Percentiles rank a stretch among this genome's conserved stretches.
These are phyloP conservation scores for Brachyopa scutellaris DNA, from an alignment of 2,888 invertebrate species.

Conservation along the genomic window DNA sequence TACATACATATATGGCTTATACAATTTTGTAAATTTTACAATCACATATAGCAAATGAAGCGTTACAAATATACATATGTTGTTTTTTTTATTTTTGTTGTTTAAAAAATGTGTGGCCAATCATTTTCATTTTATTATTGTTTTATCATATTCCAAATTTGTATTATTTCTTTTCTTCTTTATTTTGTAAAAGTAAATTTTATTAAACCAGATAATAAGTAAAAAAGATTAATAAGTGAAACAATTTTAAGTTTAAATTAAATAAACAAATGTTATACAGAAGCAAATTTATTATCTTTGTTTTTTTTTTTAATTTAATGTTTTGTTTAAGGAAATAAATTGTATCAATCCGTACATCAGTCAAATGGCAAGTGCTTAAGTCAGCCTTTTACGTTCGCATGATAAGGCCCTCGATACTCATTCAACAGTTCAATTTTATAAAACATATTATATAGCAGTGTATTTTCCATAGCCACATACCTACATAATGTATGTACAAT, in stretches of 20 bases:
- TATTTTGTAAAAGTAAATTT: constrained; percentile 42
- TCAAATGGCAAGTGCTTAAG: too few species aligned
- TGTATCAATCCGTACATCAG: too few species aligned
- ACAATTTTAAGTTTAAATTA: constrained; percentile 48
- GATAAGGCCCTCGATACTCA: too few species aligned
- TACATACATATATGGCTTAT: background rate
- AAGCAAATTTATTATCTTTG: constrained; percentile 22
- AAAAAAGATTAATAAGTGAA: constrained; percentile 5
- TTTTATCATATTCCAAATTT: constrained; percentile 48
- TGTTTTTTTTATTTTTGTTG: constrained; percentile 26
- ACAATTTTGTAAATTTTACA: constrained; percentile 49
- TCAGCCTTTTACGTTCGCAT: too few species aligned
- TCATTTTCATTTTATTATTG: constrained; percentile 31
- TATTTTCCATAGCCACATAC: too few species aligned
- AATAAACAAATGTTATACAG: constrained; percentile 59
- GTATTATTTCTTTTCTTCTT: constrained; percentile 52
- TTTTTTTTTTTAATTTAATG: constrained; percentile 21
- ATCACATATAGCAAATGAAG: constrained; percentile 23
- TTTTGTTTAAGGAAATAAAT: too few species aligned
- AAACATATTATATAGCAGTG: too few species aligned
- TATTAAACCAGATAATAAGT: constrained; percentile 24
- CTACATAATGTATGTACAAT: too few species aligned
- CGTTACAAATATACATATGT: background rate
- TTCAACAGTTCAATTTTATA: too few species aligned
- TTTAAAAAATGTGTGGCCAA: constrained; percentile 3